Evolutionary conservation across 2,113 vertebrate genomes (phyloP).

Genomic region (Crotalus helleri): DNA sequence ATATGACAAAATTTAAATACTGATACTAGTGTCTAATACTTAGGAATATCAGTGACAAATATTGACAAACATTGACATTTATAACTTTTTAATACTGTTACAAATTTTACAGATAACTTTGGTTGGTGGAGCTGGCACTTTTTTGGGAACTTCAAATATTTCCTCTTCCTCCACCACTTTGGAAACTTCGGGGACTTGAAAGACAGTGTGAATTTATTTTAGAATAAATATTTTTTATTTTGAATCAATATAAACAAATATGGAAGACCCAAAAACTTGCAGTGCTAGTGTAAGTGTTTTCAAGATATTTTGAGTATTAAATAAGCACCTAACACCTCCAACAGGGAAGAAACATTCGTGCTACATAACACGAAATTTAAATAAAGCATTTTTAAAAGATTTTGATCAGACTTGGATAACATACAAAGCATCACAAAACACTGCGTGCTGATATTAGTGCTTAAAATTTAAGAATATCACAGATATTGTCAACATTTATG

Average conservation of each 20-base stretch:
- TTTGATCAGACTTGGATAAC: background rate
- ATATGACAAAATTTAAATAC: background rate
- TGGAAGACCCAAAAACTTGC: background rate
- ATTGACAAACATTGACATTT: background rate
- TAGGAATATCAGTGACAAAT: background rate
- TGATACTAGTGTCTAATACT: background rate
- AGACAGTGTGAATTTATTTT: background rate
- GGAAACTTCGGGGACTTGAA: background rate
- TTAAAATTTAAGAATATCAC: background rate
- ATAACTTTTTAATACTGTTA: background rate
- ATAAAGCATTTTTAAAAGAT: background rate
- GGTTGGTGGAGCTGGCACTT: background rate
- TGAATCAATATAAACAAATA: background rate
- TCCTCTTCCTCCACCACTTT: background rate
- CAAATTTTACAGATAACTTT: background rate
- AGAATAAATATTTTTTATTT: background rate
- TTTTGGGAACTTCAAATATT: background rate
- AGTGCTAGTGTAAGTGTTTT: background rate
- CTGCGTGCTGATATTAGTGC: background rate
- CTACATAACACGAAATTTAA: slow-evolving; percentile 49
- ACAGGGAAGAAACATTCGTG: slow-evolving; percentile 57
- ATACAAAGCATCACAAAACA: background rate
- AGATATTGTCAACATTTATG: background rate
- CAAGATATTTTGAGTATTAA: slow-evolving; percentile 28
- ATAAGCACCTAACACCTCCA: slow-evolving; percentile 28